Percentiles rank a stretch among this genome's conserved stretches.
phyloP scores from a whole-genome alignment of 2,797 vertebrate genomes.

The Brotula barbata region DNA sequence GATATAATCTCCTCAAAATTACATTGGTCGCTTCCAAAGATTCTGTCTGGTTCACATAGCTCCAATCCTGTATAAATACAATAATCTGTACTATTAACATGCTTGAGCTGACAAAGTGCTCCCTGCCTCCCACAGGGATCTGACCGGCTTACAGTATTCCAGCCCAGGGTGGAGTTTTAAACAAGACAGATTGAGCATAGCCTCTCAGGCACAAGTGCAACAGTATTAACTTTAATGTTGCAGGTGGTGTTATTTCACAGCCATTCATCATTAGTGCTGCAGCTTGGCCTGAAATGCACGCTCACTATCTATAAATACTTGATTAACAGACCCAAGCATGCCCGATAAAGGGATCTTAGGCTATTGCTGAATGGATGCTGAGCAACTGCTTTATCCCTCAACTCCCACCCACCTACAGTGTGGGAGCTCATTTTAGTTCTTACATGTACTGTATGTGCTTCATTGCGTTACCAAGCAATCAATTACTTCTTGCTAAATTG shows the following conservation, averaged over 20 bases:
- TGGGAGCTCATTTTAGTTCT: conserved; percentile 75
- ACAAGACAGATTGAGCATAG: conserved; percentile 70
- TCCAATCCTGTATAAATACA: conserved; percentile 75
- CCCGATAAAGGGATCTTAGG: conserved; percentile 69
- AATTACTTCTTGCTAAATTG: conserved; percentile 60
- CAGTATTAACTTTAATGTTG: conserved; percentile 64
- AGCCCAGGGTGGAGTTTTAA: conserved; percentile 62
- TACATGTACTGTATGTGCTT: conserved; percentile 61
- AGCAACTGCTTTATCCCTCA: conserved; percentile 74
- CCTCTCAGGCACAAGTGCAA: conserved; percentile 51
- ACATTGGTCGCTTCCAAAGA: conserved; percentile 68
- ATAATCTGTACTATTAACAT: conserved; percentile 76
- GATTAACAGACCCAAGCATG: conserved; percentile 77
- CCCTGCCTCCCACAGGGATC: conserved; percentile 60
- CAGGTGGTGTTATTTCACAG: conserved; percentile 58
- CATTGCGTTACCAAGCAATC: conserved; percentile 60
- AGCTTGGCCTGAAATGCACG: conserved; percentile 66
- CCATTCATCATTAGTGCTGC: conserved; percentile 71
- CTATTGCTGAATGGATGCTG: conserved; percentile 61
- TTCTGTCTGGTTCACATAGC: conserved; percentile 64
- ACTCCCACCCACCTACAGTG: conserved; percentile 76
- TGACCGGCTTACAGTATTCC: conserved; percentile 64
- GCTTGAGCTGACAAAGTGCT: conserved; percentile 63
- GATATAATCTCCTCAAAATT: conserved; percentile 66
- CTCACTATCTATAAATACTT: conserved; percentile 75